Conservation (phyloP, 2,888 invertebrate species). For the Malthinus flaveolus region DNA sequence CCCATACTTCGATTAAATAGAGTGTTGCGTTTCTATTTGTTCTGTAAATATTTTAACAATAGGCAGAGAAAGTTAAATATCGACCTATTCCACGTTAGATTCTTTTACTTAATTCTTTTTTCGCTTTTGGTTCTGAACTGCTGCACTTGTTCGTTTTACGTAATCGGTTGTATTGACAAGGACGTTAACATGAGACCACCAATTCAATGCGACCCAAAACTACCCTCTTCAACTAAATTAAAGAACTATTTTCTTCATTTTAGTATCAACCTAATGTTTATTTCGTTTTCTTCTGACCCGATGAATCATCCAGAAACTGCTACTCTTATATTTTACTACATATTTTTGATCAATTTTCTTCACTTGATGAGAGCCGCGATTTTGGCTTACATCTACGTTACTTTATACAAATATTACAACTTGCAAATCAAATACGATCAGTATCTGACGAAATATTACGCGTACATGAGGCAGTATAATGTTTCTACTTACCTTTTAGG, state of each 20-base stretch:
- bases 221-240: background rate
- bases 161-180: conserved; percentile 1
- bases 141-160: conserved; percentile 8
- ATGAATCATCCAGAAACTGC: background rate
- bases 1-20: conserved; percentile 20
- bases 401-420: conserved; percentile 5
- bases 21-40: conserved; percentile 14
- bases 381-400: conserved; percentile 3
- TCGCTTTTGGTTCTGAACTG: conserved; percentile 11
- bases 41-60: conserved; percentile 12
- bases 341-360: conserved; percentile 1
- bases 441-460: background rate
- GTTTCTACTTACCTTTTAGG: conserved; percentile 2
- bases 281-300: background rate
- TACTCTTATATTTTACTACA: background rate
- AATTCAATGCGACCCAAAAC: background rate
- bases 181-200: conserved; percentile 2
- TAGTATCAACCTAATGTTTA: background rate
- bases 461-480: background rate
- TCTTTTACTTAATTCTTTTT: conserved; percentile 10
- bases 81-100: conserved; percentile 8
- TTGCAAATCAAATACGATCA: background rate
- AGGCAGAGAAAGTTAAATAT: conserved; percentile 12
- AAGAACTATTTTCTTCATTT: background rate
- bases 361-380: background rate